A percentile compares a stretch with the other conserved stretches of the same genome.
These are phyloP conservation scores for Apostichopus parvimensis DNA, from an alignment of 35 echinoderm and acorn worm genomes.

Conservation along the genomic window DNA sequence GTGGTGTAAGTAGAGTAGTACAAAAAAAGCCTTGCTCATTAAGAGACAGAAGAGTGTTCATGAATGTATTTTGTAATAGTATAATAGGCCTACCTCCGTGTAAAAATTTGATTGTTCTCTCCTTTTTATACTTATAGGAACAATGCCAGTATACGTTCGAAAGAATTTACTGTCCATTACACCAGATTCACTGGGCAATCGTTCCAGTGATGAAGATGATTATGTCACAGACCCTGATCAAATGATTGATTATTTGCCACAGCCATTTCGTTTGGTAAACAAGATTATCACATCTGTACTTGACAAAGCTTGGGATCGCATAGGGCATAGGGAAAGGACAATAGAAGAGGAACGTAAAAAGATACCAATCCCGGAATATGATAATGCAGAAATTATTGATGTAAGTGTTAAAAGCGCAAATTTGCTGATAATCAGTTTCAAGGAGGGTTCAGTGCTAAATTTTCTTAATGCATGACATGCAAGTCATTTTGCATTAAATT, in stretches of 20 bases:
- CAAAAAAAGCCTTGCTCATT: too few species aligned
- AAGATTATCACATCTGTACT: slow-evolving; percentile 80
- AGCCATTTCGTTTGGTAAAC: slow-evolving; percentile 89
- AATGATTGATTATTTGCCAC: slow-evolving; percentile 86
- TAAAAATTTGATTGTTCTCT: not conserved
- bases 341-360: slow-evolving; percentile 62
- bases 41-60: too few species aligned
- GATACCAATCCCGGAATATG: slow-evolving; percentile 71
- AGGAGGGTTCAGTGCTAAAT: too few species aligned
- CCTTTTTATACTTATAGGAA: not conserved
- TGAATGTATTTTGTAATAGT: too few species aligned
- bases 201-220: slow-evolving; percentile 91
- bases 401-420: slow-evolving; percentile 15
- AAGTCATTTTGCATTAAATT: too few species aligned
- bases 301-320: slow-evolving; percentile 86
- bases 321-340: slow-evolving; percentile 66
- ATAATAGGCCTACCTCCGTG: not conserved
- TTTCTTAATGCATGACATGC: too few species aligned
- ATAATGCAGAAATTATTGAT: slow-evolving; percentile 61
- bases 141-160: slow-evolving; percentile 92
- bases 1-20: too few species aligned
- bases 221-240: slow-evolving; percentile 94
- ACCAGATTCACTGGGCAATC: slow-evolving; percentile 79
- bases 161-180: slow-evolving; percentile 96
- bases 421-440: too few species aligned